These are phyloP conservation scores for Bugula neritina DNA, from an alignment of 2,888 invertebrate species.

Conservation along the genomic window DNA sequence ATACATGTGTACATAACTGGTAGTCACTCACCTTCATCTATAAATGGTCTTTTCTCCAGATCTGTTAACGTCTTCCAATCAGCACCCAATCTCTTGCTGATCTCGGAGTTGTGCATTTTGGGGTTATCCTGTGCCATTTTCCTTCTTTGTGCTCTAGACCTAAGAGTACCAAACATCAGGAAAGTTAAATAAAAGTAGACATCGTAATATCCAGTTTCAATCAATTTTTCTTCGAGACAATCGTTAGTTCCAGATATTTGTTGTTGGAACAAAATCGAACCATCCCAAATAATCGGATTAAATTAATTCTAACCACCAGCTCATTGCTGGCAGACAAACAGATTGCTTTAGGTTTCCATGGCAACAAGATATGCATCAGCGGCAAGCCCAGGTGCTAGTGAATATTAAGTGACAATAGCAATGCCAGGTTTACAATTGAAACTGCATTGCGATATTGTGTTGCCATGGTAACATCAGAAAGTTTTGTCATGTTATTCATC, in stretches of 20 bases:
- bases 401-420: background rate
- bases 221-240: too few species aligned
- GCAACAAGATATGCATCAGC: background rate
- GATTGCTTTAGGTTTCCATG: background rate
- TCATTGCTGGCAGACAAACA: background rate
- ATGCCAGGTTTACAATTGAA: constrained; percentile 1
- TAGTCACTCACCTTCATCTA: constrained; percentile 74
- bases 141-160: constrained; percentile 90
- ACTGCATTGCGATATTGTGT: background rate
- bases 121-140: constrained; percentile 99
- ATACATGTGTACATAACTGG: too few species aligned
- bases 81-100: constrained; percentile 91
- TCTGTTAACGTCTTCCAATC: constrained; percentile 96
- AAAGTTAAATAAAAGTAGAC: background rate
- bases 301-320: background rate
- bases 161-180: constrained; percentile 59
- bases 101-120: constrained; percentile 98
- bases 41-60: constrained; percentile 92
- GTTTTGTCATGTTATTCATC: constrained; percentile 15
- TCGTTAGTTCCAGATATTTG: too few species aligned
- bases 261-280: too few species aligned
- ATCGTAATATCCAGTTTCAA: too few species aligned
- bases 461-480: constrained; percentile 6
- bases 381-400: background rate
- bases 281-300: background rate